These are phyloP conservation scores for Cebus imitator DNA, from an alignment of 2,113 vertebrate genomes.

Conservation along the genomic window DNA sequence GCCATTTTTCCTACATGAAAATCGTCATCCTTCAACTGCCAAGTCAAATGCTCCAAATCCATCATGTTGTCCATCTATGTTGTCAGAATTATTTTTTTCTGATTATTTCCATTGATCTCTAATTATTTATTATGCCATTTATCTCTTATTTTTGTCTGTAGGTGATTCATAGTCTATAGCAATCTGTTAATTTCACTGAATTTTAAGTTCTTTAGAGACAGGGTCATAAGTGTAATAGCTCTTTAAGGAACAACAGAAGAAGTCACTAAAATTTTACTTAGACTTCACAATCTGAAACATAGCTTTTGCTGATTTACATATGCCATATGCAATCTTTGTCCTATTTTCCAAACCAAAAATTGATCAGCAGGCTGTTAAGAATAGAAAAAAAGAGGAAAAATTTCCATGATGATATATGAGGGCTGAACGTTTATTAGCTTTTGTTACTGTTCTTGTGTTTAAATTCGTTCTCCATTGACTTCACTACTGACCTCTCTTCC, in stretches of 20 bases:
- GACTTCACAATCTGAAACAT: background rate
- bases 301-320: background rate
- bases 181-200: background rate
- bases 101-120: background rate
- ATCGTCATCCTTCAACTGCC: background rate
- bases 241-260: background rate
- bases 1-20: background rate
- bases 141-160: background rate
- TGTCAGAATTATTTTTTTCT: background rate
- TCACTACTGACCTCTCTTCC: background rate
- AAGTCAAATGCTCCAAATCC: background rate
- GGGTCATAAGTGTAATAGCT: background rate
- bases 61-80: background rate
- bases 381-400: background rate
- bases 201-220: background rate
- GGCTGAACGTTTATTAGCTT: background rate
- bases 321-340: background rate
- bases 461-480: background rate
- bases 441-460: background rate
- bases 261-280: background rate
- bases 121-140: background rate
- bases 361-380: background rate
- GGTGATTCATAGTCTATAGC: background rate
- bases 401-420: background rate
- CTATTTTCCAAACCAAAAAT: background rate